Conservation (phyloP, 2,113 vertebrate species). For the Erythrolamprus reginae region DNA sequence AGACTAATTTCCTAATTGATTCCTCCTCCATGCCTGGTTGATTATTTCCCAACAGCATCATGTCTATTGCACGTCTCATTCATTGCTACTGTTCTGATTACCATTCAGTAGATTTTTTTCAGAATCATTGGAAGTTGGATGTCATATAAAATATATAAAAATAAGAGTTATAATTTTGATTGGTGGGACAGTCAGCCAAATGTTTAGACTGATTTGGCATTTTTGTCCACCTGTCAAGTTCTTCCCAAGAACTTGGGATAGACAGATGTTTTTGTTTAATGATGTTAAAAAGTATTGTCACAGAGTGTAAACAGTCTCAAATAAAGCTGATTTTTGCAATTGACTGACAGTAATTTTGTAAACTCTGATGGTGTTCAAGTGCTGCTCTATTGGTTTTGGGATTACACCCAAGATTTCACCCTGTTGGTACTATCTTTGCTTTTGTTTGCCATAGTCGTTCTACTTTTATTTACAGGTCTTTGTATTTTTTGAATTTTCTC, state of each 20-base stretch:
- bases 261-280: neutral
- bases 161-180: neutral
- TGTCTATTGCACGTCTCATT: neutral
- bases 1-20: neutral
- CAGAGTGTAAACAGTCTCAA: neutral
- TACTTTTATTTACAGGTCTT: neutral
- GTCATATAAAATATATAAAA: neutral
- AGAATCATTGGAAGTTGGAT: neutral
- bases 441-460: neutral
- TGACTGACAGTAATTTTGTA: neutral
- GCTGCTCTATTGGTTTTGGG: neutral
- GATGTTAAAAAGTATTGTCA: neutral
- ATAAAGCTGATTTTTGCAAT: neutral
- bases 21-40: neutral
- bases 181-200: neutral
- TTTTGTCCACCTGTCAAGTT: neutral
- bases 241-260: neutral
- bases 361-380: neutral
- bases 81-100: neutral
- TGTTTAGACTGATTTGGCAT: neutral
- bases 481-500: neutral
- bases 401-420: neutral
- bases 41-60: neutral
- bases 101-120: neutral
- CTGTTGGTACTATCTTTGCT: neutral